A percentile compares a stretch with the other conserved stretches of the same genome.
phyloP scores from a whole-genome alignment of 2,113 vertebrate species.

The Heterotis niloticus region DNA sequence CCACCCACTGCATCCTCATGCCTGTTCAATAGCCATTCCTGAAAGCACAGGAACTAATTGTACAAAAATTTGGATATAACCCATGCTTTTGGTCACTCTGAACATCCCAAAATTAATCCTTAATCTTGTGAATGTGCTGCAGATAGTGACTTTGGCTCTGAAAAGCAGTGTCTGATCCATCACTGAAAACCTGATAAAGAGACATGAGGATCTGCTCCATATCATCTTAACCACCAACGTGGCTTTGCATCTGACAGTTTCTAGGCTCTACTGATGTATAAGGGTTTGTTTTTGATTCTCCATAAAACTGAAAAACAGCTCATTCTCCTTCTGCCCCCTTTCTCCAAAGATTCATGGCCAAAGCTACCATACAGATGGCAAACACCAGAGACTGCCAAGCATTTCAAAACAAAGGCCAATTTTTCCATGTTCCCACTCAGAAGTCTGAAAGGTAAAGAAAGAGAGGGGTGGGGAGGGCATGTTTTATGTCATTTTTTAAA shows the following conservation, averaged over 20 bases:
- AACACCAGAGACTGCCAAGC: conserved; percentile 35
- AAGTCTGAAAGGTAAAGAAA: conserved; percentile 22
- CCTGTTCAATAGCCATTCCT: no score
- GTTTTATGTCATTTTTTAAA: neutral
- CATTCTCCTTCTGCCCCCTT: conserved; percentile 27
- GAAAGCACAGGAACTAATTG: no score
- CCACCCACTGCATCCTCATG: no score
- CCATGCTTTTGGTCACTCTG: no score
- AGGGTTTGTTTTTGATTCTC: conserved; percentile 26
- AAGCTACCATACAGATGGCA: conserved; percentile 37
- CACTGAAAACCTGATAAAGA: neutral
- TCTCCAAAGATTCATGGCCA: conserved; percentile 36
- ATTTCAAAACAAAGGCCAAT: conserved; percentile 21
- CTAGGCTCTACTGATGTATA: neutral
- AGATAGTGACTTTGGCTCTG: no score
- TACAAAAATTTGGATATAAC: no score
- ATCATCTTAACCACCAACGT: neutral
- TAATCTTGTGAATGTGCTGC: no score
- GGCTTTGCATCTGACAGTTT: neutral
- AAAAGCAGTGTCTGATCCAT: neutral
- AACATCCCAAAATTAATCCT: no score
- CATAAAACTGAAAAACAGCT: conserved; percentile 15
- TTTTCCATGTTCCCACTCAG: conserved; percentile 9
- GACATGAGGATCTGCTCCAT: neutral
- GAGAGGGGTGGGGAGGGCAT: neutral